Conservation (phyloP, 1,140 invertebrate species). For the Gyrodactylus salaris region DNA sequence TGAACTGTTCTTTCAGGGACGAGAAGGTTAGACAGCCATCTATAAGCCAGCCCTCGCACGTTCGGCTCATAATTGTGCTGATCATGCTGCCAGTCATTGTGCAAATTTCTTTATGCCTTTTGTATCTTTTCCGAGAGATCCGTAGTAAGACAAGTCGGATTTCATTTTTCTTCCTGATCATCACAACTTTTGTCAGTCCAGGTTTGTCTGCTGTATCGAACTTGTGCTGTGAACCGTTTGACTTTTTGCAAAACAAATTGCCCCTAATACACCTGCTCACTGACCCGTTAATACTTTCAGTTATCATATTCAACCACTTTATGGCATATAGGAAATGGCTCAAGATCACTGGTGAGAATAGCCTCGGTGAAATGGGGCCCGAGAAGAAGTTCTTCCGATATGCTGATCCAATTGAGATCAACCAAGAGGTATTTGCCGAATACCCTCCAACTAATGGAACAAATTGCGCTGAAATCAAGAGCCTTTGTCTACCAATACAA, state of each 20-base stretch:
- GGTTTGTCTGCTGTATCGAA: not conserved
- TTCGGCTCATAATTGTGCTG: not conserved
- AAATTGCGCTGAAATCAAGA: not conserved
- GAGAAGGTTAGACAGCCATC: not conserved
- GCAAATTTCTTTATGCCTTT: not conserved
- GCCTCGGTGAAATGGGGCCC: no score
- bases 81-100: not conserved
- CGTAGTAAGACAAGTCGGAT: not conserved
- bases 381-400: not conserved
- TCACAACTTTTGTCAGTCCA: not conserved
- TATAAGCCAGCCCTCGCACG: not conserved
- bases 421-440: not conserved
- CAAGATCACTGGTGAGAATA: not conserved
- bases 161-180: not conserved
- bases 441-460: not conserved
- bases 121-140: not conserved
- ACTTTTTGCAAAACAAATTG: not conserved
- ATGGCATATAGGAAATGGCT: not conserved
- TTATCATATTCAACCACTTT: not conserved
- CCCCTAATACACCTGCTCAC: not conserved
- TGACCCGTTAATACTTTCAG: not conserved
- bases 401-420: not conserved
- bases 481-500: not conserved
- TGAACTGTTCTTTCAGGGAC: not conserved
- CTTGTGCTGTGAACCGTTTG: not conserved